Conservation (phyloP, 2,113 vertebrate genomes). For the Pachycephala philippinensis region DNA sequence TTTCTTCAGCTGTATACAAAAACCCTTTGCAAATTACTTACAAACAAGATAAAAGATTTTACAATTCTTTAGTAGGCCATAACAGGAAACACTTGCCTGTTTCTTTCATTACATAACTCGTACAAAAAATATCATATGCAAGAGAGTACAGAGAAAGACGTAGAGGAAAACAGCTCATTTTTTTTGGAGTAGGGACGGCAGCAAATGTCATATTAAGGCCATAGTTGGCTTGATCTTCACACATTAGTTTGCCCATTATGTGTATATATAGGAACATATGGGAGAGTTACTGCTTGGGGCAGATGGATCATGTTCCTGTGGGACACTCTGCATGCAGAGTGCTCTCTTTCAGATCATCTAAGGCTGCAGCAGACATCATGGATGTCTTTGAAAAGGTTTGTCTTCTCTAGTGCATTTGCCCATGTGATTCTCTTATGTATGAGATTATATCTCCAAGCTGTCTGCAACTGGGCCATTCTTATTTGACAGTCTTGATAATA, state of each 20-base stretch:
- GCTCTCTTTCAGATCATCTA: neutral
- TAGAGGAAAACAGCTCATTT: neutral
- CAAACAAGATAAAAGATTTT: neutral
- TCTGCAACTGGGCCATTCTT: neutral
- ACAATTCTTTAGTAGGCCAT: neutral
- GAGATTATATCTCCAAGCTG: neutral
- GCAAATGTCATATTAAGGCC: neutral
- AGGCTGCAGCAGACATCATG: neutral
- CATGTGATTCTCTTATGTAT: neutral
- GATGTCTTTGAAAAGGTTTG: neutral
- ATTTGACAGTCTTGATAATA: neutral
- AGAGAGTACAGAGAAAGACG: neutral
- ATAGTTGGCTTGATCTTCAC: neutral
- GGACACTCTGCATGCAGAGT: neutral
- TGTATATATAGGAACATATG: neutral
- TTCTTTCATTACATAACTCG: neutral
- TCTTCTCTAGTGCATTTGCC: neutral
- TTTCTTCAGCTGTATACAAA: neutral
- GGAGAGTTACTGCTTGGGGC: neutral
- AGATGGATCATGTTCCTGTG: slow-evolving; percentile 42
- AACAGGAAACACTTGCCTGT: neutral
- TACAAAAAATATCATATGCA: neutral
- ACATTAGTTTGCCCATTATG: neutral
- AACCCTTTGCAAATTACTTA: neutral
- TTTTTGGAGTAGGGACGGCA: neutral